Base-by-base conservation (phyloP, 2,113 vertebrate species). In the Eptesicus fuscus region DNA sequence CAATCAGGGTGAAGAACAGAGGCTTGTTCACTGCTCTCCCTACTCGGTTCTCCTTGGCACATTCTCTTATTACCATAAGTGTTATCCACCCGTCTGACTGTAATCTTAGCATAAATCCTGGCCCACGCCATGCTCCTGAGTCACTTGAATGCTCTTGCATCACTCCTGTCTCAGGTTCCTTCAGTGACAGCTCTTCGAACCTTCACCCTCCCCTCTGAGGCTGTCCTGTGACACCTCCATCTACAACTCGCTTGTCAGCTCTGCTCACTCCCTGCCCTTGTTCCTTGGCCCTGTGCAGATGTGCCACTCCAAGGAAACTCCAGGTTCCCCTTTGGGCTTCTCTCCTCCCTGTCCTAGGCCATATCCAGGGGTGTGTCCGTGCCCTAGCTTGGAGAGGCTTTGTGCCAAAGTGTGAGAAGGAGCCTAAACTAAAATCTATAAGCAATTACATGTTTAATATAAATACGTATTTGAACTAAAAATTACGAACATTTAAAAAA, bases 241-340 rank as follows among this genome's bases (percentile, higher is more conserved):
- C 91, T 90, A 76, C 49, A 37, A 22, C 9, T 49, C 53, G 70
- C 80, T 32, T 70, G 7, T 76, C 47, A 23, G 37, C 35, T 23
- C 74, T 92, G 69, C 74, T 88, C 56, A 88, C 40, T 49, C 28
- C 56, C 51, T 82, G 85, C 22, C 69, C 65, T 71, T 22, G 30
- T 69, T 96, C 16, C 92, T 59, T 40, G 37, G 74, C 59, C 71
- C 25, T 96, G 69, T 69, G 83, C 73, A 90, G 56, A 93, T 74
- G 49, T 95, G 79, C 49, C 51, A 32, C 23, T 80, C 35, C 8
- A 20, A 23, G 71, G 47, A 82, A 86, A 16, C 22, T 53, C 49
- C 30, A 18, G 40, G 17, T 28, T 88, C 12, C 79, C 73, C 30
- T 70, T 51, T 63, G n/a, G 40, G 30, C 17, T 73, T 79, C 44